Conservation (phyloP, 2,113 vertebrate species). For the Pseudorasbora parva region DNA sequence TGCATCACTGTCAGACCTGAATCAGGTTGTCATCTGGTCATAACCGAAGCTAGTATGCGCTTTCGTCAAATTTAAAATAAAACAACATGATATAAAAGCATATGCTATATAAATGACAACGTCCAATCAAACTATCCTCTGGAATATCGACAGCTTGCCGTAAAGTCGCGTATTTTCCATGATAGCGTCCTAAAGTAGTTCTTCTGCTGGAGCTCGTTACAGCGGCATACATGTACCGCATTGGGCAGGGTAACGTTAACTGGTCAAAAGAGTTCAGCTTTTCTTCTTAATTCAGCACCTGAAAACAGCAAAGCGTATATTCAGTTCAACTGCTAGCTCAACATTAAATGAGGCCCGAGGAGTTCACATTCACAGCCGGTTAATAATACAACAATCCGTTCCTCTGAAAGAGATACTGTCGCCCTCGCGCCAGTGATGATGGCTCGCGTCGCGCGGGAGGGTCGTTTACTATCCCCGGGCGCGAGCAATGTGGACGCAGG, state of each 20-base stretch:
- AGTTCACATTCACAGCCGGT: neutral
- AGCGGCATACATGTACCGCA: neutral
- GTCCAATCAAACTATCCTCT: neutral
- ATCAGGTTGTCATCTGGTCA: neutral
- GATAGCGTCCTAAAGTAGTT: neutral
- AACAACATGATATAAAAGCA: neutral
- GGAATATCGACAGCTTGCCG: neutral
- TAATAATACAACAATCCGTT: neutral
- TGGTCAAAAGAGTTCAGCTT: neutral
- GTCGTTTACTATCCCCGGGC: constrained; percentile 24
- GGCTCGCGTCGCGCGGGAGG: constrained; percentile 43
- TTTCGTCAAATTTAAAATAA: neutral
- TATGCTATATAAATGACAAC: neutral
- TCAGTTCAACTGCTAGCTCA: neutral
- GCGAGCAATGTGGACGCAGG: neutral
- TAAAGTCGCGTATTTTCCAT: neutral
- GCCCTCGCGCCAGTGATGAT: constrained; percentile 40
- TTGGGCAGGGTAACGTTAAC: constrained; percentile 4
- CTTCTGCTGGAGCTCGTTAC: neutral
- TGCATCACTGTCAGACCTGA: constrained; percentile 18
- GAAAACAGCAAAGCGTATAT: constrained; percentile 1
- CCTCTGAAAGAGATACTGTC: neutral
- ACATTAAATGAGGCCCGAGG: neutral
- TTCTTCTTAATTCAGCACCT: neutral
- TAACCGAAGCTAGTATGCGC: neutral